Base-by-base conservation (phyloP, 2,113 vertebrate species). In the Chlorodrepanis virens region DNA sequence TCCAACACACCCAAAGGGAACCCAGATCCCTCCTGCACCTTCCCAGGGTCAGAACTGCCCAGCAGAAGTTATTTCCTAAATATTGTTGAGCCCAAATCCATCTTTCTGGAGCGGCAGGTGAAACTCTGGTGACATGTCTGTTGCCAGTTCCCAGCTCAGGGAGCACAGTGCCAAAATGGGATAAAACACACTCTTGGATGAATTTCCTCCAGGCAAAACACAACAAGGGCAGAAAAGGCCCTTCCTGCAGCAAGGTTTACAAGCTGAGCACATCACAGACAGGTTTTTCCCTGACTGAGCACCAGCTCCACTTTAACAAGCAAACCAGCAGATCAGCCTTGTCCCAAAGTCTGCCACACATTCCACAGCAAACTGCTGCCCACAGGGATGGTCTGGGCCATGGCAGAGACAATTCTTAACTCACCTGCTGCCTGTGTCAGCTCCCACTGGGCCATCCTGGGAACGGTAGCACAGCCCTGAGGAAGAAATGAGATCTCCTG, bases 291-390 rank as follows among this genome's bases (percentile, higher is more conserved):
- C 14, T 14, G 59, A 27, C 40, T 37, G 44, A 85, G 14, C 37
- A 50, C 17, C 52, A n/a, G 4, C 47, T 37, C 22, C 11, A 6
- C 18, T 82, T 23, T 3, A 52, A 29, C 15, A 52, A 56, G 49
- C 12, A 22, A 44, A 24, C 8, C 47, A 56, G 10, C 25, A 39
- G 49, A 12, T 35, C 29, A 76, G 56, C 50, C 65, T 39, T 4
- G 17, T n/a, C 16, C 44, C 65, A 31, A 14, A 98, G 98, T 60
- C 97, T 29, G 96, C 97, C 23, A 96, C 94, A 39, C 97, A 98
- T 93, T 96, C 98, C 87, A 96, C 95, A 23, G 97, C 97, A 45
- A 98, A 96, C 71, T 98, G 97, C 57, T 77, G 86, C 68, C 91
- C 98, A n/a, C 20, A 23, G 23, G 23, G 59, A 33, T 33, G 39